Evolutionary conservation across 2,888 invertebrate species (phyloP).

Genomic region (Ormia ochracea): DNA sequence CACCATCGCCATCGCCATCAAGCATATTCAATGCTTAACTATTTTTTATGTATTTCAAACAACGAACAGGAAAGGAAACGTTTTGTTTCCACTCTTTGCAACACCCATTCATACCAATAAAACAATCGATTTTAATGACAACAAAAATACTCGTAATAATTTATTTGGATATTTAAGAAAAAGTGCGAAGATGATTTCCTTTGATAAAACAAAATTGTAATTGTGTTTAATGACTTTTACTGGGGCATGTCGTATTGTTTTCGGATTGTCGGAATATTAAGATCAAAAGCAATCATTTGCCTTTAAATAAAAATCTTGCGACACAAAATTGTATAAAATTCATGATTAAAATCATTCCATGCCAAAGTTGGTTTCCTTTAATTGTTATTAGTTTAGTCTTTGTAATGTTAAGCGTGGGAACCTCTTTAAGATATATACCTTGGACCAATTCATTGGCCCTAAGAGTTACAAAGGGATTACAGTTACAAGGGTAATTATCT

Average conservation of each 20-base stretch:
- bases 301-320: no score
- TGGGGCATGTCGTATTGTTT: neutral
- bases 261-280: neutral
- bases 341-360: no score
- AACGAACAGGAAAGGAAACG: neutral
- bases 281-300: no score
- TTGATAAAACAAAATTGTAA: slow-evolving; percentile 3
- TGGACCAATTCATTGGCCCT: no score
- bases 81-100: neutral
- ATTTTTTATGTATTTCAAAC: neutral
- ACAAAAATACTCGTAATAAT: slow-evolving; percentile 1
- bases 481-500: no score
- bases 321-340: no score
- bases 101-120: slow-evolving; percentile 24
- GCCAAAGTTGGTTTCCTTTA: no score
- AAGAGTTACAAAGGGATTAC: no score
- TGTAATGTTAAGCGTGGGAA: no score
- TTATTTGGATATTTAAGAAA: neutral
- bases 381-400: no score
- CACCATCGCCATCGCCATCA: no score
- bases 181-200: neutral
- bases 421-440: no score
- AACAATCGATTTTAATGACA: slow-evolving; percentile 38
- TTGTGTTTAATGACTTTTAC: slow-evolving; percentile 4
- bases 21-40: slow-evolving; percentile 48